Percentiles rank a stretch among this genome's conserved stretches.
Evolutionary conservation across 2,797 vertebrate species (phyloP).

Genomic region (Sparidentex hasta): DNA sequence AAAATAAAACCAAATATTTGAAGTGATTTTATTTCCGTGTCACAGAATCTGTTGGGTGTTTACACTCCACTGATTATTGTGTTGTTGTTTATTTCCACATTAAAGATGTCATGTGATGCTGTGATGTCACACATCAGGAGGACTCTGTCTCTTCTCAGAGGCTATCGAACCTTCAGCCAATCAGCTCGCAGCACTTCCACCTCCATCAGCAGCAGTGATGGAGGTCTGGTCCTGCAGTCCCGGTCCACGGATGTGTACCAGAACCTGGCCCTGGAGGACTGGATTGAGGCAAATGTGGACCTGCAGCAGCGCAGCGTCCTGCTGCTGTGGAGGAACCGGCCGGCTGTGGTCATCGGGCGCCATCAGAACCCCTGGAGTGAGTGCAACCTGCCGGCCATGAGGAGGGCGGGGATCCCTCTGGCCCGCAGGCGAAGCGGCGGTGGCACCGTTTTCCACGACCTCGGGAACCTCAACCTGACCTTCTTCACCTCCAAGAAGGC

Average conservation of each 20-base stretch:
- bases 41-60: too few relatives aligned
- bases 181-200: background rate
- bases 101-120: background rate
- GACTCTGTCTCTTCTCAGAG: background rate
- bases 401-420: constrained; percentile 85
- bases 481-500: constrained; percentile 92
- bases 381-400: constrained; percentile 88
- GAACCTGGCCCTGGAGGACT: constrained; percentile 96
- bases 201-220: constrained; percentile 2
- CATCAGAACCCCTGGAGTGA: constrained; percentile 98
- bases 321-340: constrained; percentile 92
- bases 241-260: constrained; percentile 89
- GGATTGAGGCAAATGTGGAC: constrained; percentile 92
- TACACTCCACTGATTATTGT: background rate
- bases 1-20: too few relatives aligned
- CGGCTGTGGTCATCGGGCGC: constrained; percentile 93
- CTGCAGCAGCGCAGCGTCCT: constrained; percentile 84
- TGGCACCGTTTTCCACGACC: constrained; percentile 95
- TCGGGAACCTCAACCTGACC: constrained; percentile 96
- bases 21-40: too few relatives aligned
- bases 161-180: background rate
- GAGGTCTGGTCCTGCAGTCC: constrained; percentile 88
- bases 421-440: constrained; percentile 94
- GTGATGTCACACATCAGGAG: constrained; percentile 35
- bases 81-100: background rate